Conservation (phyloP, 2,797 vertebrate species). For the Macropus fuliginosus region DNA sequence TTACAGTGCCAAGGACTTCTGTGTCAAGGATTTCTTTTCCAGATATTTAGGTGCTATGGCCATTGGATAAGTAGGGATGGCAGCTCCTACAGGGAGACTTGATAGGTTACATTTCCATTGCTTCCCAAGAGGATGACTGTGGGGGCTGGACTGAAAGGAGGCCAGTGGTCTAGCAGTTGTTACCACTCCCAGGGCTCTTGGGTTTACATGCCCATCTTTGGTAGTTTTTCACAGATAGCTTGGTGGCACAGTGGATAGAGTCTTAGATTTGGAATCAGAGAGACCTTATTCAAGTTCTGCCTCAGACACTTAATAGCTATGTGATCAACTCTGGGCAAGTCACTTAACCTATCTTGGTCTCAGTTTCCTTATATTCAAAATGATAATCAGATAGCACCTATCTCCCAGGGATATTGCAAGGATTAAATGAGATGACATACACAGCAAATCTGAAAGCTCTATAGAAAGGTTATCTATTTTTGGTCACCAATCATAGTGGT, state of each 20-base stretch:
- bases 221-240: neutral
- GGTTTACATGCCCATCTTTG: neutral
- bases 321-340: neutral
- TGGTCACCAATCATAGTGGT: neutral
- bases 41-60: neutral
- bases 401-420: neutral
- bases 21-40: neutral
- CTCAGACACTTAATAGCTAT: neutral
- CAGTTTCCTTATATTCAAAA: neutral
- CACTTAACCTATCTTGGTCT: neutral
- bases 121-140: neutral
- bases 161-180: neutral
- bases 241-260: neutral
- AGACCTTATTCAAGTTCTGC: neutral
- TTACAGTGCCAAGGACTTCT: neutral
- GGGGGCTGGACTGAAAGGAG: neutral
- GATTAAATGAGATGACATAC: neutral
- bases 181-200: neutral
- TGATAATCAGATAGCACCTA: neutral
- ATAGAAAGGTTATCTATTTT: neutral
- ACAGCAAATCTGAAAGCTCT: neutral
- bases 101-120: neutral
- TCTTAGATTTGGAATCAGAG: neutral
- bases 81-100: neutral
- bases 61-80: neutral